These are phyloP conservation scores for Acridotheres tristis DNA, from an alignment of 2,797 vertebrate genomes.

Conservation along the genomic window DNA sequence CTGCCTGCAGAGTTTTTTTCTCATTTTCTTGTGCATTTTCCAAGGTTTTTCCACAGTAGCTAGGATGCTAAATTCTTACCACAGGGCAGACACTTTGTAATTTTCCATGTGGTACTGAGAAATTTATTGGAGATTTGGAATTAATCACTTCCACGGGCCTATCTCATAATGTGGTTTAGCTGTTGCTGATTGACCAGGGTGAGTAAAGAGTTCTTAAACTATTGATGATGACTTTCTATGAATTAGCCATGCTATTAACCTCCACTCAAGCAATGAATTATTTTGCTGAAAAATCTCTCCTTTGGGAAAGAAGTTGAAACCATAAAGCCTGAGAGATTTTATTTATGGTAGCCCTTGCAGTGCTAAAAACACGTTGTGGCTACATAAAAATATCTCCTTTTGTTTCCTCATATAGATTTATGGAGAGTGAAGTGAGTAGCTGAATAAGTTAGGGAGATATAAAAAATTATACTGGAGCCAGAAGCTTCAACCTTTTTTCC, in stretches of 20 bases:
- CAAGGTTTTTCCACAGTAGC: neutral
- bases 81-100: slow-evolving; percentile 22
- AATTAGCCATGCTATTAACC: neutral
- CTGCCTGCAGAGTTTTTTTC: neutral
- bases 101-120: slow-evolving; percentile 54
- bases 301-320: neutral
- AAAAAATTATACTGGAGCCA: neutral
- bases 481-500: slow-evolving; percentile 3
- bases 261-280: neutral
- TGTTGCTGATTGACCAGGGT: neutral
- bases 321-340: neutral
- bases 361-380: neutral
- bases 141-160: slow-evolving; percentile 14
- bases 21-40: neutral
- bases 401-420: neutral
- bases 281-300: slow-evolving; percentile 4
- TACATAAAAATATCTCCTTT: slow-evolving; percentile 10
- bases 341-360: neutral
- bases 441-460: neutral
- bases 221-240: neutral
- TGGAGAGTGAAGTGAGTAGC: neutral
- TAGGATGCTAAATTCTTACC: neutral
- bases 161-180: neutral
- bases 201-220: slow-evolving; percentile 16
- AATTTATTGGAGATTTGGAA: slow-evolving; percentile 22